Base-by-base conservation (phyloP, 2,797 vertebrate species). In the Myotis findleyi region DNA sequence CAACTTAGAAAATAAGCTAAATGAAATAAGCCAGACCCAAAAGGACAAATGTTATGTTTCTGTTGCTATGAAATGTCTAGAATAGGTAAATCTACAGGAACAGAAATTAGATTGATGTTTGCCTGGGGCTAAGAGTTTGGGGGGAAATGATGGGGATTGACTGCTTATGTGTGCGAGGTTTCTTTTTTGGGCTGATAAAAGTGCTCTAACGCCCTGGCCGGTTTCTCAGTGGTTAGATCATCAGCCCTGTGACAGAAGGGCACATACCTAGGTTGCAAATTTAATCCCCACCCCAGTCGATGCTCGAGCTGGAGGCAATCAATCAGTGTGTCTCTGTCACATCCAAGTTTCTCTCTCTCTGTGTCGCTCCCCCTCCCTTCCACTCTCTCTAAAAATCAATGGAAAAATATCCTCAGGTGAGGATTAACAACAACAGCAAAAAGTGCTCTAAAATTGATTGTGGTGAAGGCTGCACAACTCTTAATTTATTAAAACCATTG, bases 371-470 rank as follows among this genome's bases (percentile, higher is more conserved):
- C 59, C 59, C 12, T 62, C 59, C 59, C 59, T 62, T 62, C 59
- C 27, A 62, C 12, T 59, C 59, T 59, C 57, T 62, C 59, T 62
- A 30, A 62, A 62, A 62, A 62, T 62, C 59, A 62, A 62, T 62
- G 27, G 27, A 14, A 62, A 62, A 62, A 62, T 62, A 62, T 62
- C 59, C 59, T 62, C 27, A 30, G 27, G 59, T 62, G 27, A 62
- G 59, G 25, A 59, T 59, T 59, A 62, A 62, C 57, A 59, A 25
- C 57, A 59, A 11, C 51, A 55, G 53, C 59, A 62, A 76, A 49
- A 90, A 85, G 59, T 86, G 49, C 86, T 93, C 75, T 73, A 86
- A 86, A 86, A 77, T 38, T 47, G 41, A 94, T 12, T 66, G 79
- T 85, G 20, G 25, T 79, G 66, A 81, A 20, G 10, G 20, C n/a